These are phyloP conservation scores for Triplophysa siluroides DNA, from an alignment of 2,113 vertebrate species.

Conservation along the genomic window DNA sequence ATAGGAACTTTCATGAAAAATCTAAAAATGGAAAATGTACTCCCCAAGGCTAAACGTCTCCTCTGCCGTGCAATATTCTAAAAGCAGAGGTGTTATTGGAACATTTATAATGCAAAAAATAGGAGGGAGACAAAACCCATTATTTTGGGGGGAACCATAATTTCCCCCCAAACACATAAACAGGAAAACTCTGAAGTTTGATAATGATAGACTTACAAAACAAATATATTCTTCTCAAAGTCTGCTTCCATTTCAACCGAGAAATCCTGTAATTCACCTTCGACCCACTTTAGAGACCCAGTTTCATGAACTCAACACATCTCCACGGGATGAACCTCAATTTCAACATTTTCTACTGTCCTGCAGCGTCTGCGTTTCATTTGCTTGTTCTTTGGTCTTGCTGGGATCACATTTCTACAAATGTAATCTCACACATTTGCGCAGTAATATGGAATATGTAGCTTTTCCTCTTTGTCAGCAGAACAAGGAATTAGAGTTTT, in stretches of 20 bases:
- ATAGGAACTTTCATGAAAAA: constrained; percentile 49
- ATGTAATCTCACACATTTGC: constrained; percentile 35
- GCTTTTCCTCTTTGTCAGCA: constrained; percentile 12
- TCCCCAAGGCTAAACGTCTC: constrained; percentile 32
- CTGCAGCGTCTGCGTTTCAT: not conserved
- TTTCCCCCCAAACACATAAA: not conserved
- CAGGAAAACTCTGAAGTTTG: not conserved
- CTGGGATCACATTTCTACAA: constrained; percentile 15
- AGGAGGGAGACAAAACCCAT: constrained; percentile 9
- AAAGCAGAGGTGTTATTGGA: constrained; percentile 36
- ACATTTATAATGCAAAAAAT: constrained; percentile 37
- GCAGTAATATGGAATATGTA: not conserved
- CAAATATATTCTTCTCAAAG: not conserved
- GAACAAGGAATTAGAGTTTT: not conserved
- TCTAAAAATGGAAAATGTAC: constrained; percentile 41
- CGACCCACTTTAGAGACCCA: constrained; percentile 8
- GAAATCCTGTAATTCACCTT: constrained; percentile 12
- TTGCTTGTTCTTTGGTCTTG: constrained; percentile 27
- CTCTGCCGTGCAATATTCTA: constrained; percentile 27
- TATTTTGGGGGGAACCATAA: not conserved
- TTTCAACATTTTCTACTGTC: constrained; percentile 17
- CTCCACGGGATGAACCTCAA: constrained; percentile 9
- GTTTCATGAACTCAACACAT: not conserved
- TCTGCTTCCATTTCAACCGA: not conserved
- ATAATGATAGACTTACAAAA: not conserved